phyloP scores from a whole-genome alignment of 1,140 invertebrate genomes.

The Apis mellifera region DNA sequence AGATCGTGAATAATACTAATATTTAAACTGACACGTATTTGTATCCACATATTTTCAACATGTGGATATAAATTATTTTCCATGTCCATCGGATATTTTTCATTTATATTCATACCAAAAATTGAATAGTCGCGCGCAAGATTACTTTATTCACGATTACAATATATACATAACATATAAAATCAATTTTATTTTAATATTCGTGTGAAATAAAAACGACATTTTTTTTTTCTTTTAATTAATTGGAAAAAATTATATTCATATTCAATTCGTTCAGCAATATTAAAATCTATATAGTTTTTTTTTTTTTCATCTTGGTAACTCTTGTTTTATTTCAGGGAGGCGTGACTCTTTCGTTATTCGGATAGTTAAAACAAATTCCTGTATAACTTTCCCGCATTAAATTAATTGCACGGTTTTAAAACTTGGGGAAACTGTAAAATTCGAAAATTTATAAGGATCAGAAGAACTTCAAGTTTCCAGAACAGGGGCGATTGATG shows the following conservation, averaged over 20 bases:
- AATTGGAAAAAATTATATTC: neutral
- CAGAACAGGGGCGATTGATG: neutral
- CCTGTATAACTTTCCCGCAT: neutral
- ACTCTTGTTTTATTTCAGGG: neutral
- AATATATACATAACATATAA: neutral
- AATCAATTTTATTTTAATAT: neutral
- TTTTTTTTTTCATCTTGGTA: too few species aligned
- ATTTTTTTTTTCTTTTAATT: neutral
- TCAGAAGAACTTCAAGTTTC: neutral
- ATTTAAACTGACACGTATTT: neutral
- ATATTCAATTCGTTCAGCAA: neutral
- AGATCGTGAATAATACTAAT: neutral
- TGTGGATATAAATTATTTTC: neutral
- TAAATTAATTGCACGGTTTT: neutral
- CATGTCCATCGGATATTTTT: neutral
- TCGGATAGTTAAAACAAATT: neutral
- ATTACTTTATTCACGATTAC: neutral
- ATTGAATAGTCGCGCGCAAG: neutral
- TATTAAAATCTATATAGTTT: neutral
- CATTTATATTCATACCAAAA: constrained; percentile 1
- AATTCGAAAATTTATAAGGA: neutral
- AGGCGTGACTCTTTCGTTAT: neutral
- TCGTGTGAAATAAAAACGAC: neutral
- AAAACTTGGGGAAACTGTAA: neutral
- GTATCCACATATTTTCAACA: too few species aligned